Conservation (phyloP, 35 echinoderm and acorn worm genomes). For the Anneissia japonica region DNA sequence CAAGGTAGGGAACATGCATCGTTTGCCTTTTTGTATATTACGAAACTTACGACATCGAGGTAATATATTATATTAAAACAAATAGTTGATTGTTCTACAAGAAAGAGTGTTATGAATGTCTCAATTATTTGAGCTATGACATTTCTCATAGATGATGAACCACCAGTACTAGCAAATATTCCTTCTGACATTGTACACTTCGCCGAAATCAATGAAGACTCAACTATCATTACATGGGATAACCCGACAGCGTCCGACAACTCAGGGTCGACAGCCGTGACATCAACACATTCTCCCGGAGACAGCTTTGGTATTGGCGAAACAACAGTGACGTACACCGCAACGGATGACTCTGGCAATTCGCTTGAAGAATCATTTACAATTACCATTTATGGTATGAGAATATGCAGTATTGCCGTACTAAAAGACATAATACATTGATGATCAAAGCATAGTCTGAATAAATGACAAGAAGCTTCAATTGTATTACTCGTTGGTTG, state of each 20-base stretch:
- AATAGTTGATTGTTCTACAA: too few species aligned
- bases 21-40: neutral
- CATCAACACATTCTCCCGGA: constrained; percentile 27
- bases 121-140: too few species aligned
- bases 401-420: neutral
- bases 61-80: too few species aligned
- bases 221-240: constrained; percentile 30
- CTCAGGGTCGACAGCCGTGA: constrained; percentile 31
- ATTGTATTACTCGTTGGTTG: too few species aligned
- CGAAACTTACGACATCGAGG: too few species aligned
- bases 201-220: neutral
- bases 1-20: neutral
- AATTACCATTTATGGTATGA: constrained; percentile 29
- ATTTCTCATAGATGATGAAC: constrained; percentile 23
- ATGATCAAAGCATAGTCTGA: too few species aligned
- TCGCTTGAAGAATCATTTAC: constrained; percentile 32
- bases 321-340: constrained; percentile 43
- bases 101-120: too few species aligned
- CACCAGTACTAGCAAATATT: constrained; percentile 31
- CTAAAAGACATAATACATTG: too few species aligned
- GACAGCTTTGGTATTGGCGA: constrained; percentile 38
- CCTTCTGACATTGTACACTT: constrained; percentile 12
- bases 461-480: too few species aligned
- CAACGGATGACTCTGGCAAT: constrained; percentile 41
- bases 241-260: constrained; percentile 62